Evolutionary conservation across 2,797 vertebrate genomes (phyloP).

Genomic region (Enteromius trimaculatus): DNA sequence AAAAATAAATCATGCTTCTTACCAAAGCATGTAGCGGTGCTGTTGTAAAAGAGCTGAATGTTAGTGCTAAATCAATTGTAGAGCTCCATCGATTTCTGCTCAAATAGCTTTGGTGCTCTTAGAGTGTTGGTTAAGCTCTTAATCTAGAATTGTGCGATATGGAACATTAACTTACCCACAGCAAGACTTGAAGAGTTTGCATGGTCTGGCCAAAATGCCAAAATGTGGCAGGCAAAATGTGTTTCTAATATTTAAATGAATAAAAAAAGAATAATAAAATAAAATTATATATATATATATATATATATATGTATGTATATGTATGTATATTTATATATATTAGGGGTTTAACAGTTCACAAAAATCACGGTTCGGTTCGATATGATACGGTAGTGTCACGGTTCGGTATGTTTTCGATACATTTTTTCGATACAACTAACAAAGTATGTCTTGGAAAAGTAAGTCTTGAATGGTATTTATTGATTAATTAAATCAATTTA

Average conservation of each 20-base stretch:
- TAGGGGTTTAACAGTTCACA: no score
- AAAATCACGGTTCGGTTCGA: no score
- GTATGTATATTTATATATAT: no score
- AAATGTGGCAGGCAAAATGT: not conserved
- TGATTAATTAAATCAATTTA: no score
- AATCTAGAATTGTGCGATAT: slow-evolving; percentile 34
- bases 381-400: no score
- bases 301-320: no score
- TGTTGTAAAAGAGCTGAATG: slow-evolving; percentile 38
- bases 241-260: not conserved
- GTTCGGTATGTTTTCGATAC: no score
- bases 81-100: slow-evolving; percentile 33
- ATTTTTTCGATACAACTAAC: no score
- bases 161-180: slow-evolving; percentile 25
- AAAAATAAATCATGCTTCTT: slow-evolving; percentile 42
- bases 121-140: slow-evolving; percentile 40
- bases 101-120: slow-evolving; percentile 13
- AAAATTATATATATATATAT: not conserved
- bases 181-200: not conserved
- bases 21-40: slow-evolving; percentile 26
- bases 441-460: no score
- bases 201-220: not conserved
- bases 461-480: no score
- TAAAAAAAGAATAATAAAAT: no score
- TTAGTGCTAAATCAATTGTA: slow-evolving; percentile 33